These are phyloP conservation scores for Periophthalmus modestus DNA, from an alignment of 2,113 vertebrate genomes.

Conservation along the genomic window DNA sequence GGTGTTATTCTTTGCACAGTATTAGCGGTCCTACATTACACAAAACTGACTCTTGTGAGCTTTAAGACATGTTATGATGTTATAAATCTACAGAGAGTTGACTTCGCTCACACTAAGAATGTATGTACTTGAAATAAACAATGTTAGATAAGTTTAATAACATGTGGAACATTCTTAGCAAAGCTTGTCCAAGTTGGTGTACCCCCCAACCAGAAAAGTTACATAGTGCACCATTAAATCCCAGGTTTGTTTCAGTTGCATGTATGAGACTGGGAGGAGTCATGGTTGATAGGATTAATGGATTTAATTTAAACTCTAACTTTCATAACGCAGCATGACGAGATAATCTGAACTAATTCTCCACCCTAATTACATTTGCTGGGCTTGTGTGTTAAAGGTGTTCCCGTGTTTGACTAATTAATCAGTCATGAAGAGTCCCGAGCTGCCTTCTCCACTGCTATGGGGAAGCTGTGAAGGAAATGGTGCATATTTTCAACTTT, in stretches of 20 bases:
- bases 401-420: conserved; percentile 53
- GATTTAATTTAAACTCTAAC: conserved; percentile 34
- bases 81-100: too few relatives aligned
- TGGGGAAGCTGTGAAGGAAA: background rate
- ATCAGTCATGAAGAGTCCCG: conserved; percentile 16
- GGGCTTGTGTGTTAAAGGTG: conserved; percentile 43
- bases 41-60: too few relatives aligned
- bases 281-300: conserved; percentile 30
- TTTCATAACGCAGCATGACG: conserved; percentile 57
- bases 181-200: too few relatives aligned
- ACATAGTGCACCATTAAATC: background rate
- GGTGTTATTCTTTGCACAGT: too few relatives aligned
- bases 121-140: too few relatives aligned
- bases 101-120: too few relatives aligned
- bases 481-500: background rate
- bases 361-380: conserved; percentile 54
- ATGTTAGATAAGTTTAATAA: too few relatives aligned
- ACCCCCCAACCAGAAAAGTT: too few relatives aligned
- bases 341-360: conserved; percentile 54
- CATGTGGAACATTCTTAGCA: too few relatives aligned
- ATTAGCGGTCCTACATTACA: too few relatives aligned
- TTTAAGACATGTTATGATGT: too few relatives aligned
- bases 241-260: background rate
- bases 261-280: background rate
- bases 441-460: conserved; percentile 10